Evolutionary conservation across 2,113 vertebrate species (phyloP).

Genomic region (Australoheros scitulus): DNA sequence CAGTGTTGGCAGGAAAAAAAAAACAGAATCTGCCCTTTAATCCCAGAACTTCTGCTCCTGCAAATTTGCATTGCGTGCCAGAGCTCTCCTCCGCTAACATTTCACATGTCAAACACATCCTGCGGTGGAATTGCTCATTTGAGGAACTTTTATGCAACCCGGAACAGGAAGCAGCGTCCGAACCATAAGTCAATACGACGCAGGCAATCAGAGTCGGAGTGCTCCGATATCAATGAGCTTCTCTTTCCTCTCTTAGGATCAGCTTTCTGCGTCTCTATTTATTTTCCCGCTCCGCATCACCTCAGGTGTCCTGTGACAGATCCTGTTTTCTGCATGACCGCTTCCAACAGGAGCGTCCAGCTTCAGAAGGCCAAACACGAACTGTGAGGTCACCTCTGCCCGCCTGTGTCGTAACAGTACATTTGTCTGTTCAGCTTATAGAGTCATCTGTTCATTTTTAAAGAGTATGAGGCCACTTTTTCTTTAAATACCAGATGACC

Average conservation of each 20-base stretch:
- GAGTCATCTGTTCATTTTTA: background rate
- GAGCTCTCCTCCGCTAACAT: background rate
- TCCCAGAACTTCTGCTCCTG: background rate
- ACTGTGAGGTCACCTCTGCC: background rate
- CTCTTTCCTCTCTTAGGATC: slow-evolving; percentile 33
- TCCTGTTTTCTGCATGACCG: slow-evolving; percentile 37
- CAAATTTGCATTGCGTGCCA: background rate
- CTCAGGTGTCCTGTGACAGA: slow-evolving; percentile 52
- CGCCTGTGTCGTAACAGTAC: background rate
- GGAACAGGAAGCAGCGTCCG: background rate
- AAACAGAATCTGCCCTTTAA: too few species aligned
- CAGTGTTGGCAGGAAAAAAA: background rate
- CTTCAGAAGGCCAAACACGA: background rate
- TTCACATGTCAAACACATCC: background rate
- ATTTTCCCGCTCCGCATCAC: slow-evolving; percentile 3
- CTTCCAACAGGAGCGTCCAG: slow-evolving; percentile 3
- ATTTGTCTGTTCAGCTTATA: background rate
- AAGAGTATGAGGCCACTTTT: background rate
- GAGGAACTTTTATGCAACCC: background rate
- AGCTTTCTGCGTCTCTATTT: slow-evolving; percentile 10
- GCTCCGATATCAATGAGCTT: slow-evolving; percentile 19
- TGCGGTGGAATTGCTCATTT: slow-evolving; percentile 7
- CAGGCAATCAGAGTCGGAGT: background rate
- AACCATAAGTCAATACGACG: slow-evolving; percentile 15
- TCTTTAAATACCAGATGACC: background rate